Conservation (phyloP, 2,888 invertebrate genomes). For the Drosophila putrida region DNA sequence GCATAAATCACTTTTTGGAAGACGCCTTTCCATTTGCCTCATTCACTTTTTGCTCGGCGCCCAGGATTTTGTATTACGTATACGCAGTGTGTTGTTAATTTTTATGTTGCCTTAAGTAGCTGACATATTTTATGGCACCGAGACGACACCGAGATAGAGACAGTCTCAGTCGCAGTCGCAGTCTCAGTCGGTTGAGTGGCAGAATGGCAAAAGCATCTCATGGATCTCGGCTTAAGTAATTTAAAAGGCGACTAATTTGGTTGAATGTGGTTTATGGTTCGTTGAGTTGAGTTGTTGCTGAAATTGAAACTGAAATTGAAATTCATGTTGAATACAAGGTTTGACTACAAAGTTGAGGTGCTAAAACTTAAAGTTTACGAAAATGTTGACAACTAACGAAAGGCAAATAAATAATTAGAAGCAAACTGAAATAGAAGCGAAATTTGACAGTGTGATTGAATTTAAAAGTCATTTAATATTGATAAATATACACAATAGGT, state of each 20-base stretch:
- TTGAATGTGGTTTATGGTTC: constrained; percentile 51
- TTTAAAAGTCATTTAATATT: neutral
- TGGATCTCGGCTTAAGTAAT: constrained; percentile 49
- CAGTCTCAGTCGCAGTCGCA: neutral
- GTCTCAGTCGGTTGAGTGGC: too few species aligned
- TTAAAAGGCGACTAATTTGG: constrained; percentile 59
- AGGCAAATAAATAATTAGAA: too few species aligned
- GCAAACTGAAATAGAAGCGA: too few species aligned
- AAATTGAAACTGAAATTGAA: constrained; percentile 50
- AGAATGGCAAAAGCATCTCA: neutral
- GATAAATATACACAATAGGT: too few species aligned
- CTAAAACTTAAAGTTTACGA: neutral
- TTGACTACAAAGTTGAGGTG: constrained; percentile 16
- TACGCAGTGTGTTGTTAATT: constrained; percentile 64
- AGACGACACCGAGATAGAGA: constrained; percentile 19
- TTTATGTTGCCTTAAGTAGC: constrained; percentile 65
- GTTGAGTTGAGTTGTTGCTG: constrained; percentile 11
- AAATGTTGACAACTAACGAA: neutral
- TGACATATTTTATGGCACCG: constrained; percentile 57
- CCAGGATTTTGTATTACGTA: constrained; percentile 45
- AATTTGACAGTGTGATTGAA: neutral
- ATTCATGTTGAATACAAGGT: constrained; percentile 35
- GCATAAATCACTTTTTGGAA: constrained; percentile 58
- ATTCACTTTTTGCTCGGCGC: constrained; percentile 11
- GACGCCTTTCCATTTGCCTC: neutral